Conservation (phyloP, 2,888 invertebrate genomes). For the Drosophila picticornis region DNA sequence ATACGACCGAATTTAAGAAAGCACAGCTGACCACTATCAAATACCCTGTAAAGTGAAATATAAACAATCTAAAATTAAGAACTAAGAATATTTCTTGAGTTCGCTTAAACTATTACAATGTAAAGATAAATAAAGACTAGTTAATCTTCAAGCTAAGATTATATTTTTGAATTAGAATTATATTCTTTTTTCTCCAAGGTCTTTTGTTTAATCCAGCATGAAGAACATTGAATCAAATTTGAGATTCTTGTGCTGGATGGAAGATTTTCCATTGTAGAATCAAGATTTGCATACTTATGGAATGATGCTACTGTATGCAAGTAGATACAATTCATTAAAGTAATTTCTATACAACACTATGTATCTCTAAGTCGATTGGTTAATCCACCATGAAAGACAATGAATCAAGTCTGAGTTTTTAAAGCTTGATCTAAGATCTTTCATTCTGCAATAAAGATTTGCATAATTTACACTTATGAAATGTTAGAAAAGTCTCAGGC, state of each 20-base stretch:
- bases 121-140: neutral
- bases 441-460: neutral
- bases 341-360: neutral
- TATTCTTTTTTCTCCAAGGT: neutral
- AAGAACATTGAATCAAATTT: neutral
- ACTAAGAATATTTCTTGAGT: neutral
- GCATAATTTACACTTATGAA: neutral
- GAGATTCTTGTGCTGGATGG: neutral
- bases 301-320: neutral
- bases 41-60: neutral
- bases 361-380: neutral
- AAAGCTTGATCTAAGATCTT: neutral
- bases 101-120: no score
- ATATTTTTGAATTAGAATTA: neutral
- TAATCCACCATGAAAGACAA: neutral
- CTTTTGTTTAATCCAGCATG: no score
- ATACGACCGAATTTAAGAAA: constrained; percentile 19
- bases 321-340: neutral
- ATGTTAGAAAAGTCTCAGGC: neutral
- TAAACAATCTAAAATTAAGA: neutral
- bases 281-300: neutral
- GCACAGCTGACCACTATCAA: neutral
- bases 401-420: neutral
- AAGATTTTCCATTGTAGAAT: neutral
- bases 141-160: neutral